Percentiles rank a stretch among this genome's conserved stretches.
Conservation (phyloP, 2,113 vertebrate species). For the Hippocampus mohnikei region DNA sequence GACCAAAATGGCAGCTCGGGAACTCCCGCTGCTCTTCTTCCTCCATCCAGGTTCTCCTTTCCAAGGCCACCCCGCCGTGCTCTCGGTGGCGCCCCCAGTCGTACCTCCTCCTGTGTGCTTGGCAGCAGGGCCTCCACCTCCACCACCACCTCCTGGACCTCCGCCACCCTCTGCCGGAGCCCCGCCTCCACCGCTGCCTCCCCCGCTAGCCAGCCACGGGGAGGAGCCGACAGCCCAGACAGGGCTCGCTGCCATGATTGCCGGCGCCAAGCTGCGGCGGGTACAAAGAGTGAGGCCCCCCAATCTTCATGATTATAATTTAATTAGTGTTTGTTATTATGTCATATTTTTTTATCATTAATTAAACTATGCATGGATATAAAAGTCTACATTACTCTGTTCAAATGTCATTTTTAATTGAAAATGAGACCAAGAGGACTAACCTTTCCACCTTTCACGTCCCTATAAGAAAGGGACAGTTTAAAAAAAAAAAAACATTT, state of each 20-base stretch:
- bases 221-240: conserved; percentile 78
- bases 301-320: not conserved
- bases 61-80: conserved; percentile 82
- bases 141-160: conserved; percentile 83
- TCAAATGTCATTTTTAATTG: too few species aligned
- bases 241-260: conserved; percentile 91
- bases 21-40: not conserved
- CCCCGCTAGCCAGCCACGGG: conserved; percentile 74
- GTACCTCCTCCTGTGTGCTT: conserved; percentile 67
- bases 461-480: too few species aligned
- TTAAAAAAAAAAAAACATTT: too few species aligned
- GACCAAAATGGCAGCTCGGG: not conserved
- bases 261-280: conserved; percentile 94
- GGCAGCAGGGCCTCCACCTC: conserved; percentile 82
- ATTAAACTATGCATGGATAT: too few species aligned
- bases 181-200: conserved; percentile 76
- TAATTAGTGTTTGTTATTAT: too few species aligned
- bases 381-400: too few species aligned
- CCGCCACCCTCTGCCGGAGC: conserved; percentile 80
- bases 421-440: too few species aligned
- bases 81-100: conserved; percentile 72
- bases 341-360: too few species aligned
- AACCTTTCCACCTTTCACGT: too few species aligned
- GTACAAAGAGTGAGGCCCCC: conserved; percentile 84
- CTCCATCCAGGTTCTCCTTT: conserved; percentile 81